These are phyloP conservation scores for Sylvicola cinctus DNA, from an alignment of 2,888 invertebrate species.

Conservation along the genomic window DNA sequence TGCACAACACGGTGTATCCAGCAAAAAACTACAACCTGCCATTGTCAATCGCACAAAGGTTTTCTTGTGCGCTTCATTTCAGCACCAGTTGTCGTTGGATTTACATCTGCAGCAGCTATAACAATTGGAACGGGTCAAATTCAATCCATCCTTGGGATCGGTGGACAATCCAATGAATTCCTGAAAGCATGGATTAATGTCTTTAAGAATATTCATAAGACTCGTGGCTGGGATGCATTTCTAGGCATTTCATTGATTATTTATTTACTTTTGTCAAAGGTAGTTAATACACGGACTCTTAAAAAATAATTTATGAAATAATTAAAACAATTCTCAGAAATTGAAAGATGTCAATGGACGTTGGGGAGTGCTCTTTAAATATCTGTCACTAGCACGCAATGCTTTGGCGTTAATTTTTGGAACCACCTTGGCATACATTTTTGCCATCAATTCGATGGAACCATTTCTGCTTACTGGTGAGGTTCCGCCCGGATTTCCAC, in stretches of 20 bases:
- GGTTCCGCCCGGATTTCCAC: slow-evolving; percentile 49
- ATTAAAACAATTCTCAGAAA: slow-evolving; percentile 16
- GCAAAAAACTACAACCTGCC: no score
- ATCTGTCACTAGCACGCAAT: slow-evolving; percentile 47
- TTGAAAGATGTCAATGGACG: slow-evolving; percentile 25
- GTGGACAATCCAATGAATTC: slow-evolving; percentile 42
- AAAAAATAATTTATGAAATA: slow-evolving; percentile 4
- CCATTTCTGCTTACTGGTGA: slow-evolving; percentile 52
- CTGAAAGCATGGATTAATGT: slow-evolving; percentile 38
- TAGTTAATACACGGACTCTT: slow-evolving; percentile 14
- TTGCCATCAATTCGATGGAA: slow-evolving; percentile 26
- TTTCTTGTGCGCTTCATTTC: slow-evolving; percentile 73
- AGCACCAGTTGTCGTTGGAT: slow-evolving; percentile 63
- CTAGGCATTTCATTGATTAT: slow-evolving; percentile 42
- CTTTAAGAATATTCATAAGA: slow-evolving; percentile 36
- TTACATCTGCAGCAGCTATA: slow-evolving; percentile 68
- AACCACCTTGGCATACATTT: slow-evolving; percentile 37
- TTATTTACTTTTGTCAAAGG: slow-evolving; percentile 39
- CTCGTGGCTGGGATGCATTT: slow-evolving; percentile 40
- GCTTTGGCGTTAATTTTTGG: slow-evolving; percentile 56
- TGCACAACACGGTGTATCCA: no score
- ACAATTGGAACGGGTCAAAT: slow-evolving; percentile 67
- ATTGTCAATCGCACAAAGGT: no score
- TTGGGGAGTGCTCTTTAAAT: slow-evolving; percentile 14
- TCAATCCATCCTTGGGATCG: slow-evolving; percentile 47